Evolutionary conservation across 2,113 vertebrate species (phyloP), one percentile per base, ranked within the genome.

Genomic region (Cavia aperea): DNA sequence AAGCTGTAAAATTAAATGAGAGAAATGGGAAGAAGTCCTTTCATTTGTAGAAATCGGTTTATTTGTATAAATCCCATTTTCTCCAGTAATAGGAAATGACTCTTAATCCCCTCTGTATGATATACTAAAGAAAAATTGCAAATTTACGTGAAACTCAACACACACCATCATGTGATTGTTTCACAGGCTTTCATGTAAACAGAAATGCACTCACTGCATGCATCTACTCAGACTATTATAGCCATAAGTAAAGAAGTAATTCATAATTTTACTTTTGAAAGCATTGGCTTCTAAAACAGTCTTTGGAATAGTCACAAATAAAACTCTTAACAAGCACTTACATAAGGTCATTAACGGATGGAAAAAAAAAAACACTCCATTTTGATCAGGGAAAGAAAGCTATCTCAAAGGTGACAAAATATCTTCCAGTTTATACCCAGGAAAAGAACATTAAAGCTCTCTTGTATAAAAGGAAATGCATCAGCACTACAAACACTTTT

Each of bases 221-320:
- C 5, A 82, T 92, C 10, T 88, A 65, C 33, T 88, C 19, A 72
- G 15, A 65, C 26, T 90, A 58, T 92, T 93, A 81, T 16, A 66
- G 5, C 39, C 62, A 54, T 29, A 91, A 87, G 70, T 43, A 78
- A 89, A 93, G 83, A 31, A 8, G 43, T 58, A 88, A 96, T 86
- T 70, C 72, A 88, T 63, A 62, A 58, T 93, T 92, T 87, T 91
- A 93, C 91, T 83, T 90, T 93, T 49, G 65, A 95, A 95, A 39
- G 0, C 7, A 4, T 68, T 13, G 51, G 18, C 63, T 95, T 70
- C n/a, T 39, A 66, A 63, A 77, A 29, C 2, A 86, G 60, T 54
- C 26, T 60, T 92, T 33, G 15, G 1, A 26, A 77, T 0, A 83
- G 21, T 60, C 51, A 60, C 14, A 49, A 63, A 43, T 18, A 51